Evolutionary conservation across 2,888 invertebrate species (phyloP), one percentile per base, ranked within the genome.

Genomic region (Pterobdella sp.): DNA sequence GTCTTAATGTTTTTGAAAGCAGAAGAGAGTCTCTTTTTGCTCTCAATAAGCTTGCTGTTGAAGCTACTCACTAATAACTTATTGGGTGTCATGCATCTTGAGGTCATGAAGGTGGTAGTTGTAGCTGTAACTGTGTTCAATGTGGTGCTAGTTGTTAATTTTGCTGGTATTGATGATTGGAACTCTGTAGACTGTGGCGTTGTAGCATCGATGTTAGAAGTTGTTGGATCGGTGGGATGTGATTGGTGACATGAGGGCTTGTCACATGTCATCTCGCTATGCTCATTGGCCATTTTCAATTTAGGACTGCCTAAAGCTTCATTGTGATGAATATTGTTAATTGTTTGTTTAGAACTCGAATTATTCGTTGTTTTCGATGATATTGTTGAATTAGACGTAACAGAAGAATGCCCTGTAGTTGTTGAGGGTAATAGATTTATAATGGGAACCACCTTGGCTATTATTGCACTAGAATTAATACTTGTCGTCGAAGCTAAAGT

Each of bases 41-140:
- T 56, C n/a, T 56, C 60, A 26, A 26, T 56, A 4, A 56, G 26
- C n/a, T 56, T 56, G 60, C 60, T 56, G 60, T 56, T 56, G 60
- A 56, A 56, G 7, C n/a, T 56, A 26, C 60, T 56, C 14, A 56
- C n/a, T 22, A 56, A 26, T 22, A 56, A 56, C 22, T 42, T 42
- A 22, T 42, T 42, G 7, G 49, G 49, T 7, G 7, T 42, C 10
- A 7, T 42, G 14, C 37, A 1, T 14, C 37, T 26, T 37, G 68
- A 68, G 4, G 1, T 35, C 1, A 42, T 34, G n/a, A 35, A n/a
- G n/a, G 1, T 29, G 18, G 56, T 37, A 7, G 52, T 37, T 42
- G 69, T 37, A 52, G 69, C 18, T 14, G 56, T 31, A 31, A 32
- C n/a, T 29, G 10, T 34, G 65, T 7, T 65, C 3, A 34, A 31